Conservation (phyloP, 2,113 vertebrate genomes). For the Trogon melanurus region DNA sequence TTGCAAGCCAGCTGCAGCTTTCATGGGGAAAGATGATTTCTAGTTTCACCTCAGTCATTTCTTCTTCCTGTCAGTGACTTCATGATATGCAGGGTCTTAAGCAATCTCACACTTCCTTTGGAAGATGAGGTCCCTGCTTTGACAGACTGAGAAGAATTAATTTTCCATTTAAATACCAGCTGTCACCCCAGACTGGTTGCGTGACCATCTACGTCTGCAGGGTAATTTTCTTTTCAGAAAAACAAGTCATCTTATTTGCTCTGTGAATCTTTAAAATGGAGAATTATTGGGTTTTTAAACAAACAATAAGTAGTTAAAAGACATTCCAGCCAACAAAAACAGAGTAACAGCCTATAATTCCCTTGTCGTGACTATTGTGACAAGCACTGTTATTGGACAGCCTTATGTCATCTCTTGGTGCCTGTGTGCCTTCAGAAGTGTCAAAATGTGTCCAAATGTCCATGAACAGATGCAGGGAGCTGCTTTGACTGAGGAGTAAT, state of each 20-base stretch:
- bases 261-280: constrained; percentile 24
- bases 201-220: constrained; percentile 11
- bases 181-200: constrained; percentile 37
- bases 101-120: constrained; percentile 15
- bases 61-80: not conserved
- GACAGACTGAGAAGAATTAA: constrained; percentile 52
- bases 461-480: not conserved
- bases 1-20: not conserved
- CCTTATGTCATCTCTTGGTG: not conserved
- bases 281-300: not conserved
- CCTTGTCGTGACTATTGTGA: not conserved
- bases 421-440: constrained; percentile 19
- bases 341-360: not conserved
- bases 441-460: not conserved
- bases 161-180: constrained; percentile 52
- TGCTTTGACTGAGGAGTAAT: constrained; percentile 6
- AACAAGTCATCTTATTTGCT: constrained; percentile 28
- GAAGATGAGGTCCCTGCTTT: constrained; percentile 17
- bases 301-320: constrained; percentile 35
- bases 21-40: not conserved
- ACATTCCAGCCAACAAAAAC: not conserved
- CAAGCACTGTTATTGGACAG: not conserved
- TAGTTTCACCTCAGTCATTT: not conserved
- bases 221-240: constrained; percentile 34
- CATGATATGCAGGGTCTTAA: not conserved